Percentiles rank a stretch among this genome's conserved stretches.
These are phyloP conservation scores for Orthonychiurus folsomi DNA, from an alignment of 2,888 invertebrate species.

Conservation along the genomic window DNA sequence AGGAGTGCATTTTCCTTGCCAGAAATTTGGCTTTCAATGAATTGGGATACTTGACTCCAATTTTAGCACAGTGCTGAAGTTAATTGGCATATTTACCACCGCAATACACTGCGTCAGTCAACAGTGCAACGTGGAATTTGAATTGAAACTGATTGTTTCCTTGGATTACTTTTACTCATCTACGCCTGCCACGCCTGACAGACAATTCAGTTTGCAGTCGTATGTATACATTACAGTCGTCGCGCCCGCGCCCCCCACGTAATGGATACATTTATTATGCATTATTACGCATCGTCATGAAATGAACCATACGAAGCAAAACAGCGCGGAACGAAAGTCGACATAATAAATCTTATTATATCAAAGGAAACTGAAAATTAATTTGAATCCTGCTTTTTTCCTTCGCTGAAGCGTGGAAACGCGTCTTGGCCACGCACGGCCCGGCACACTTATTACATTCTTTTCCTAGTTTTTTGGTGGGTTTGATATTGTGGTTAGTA, in stretches of 20 bases:
- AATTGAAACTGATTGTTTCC: slow-evolving; percentile 1
- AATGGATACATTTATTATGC: background rate
- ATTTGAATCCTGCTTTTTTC: background rate
- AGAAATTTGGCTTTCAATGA: no score
- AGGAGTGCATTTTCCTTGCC: no score
- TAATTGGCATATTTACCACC: no score
- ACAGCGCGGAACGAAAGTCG: background rate
- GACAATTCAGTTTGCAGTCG: background rate
- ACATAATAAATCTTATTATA: background rate
- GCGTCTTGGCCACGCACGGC: background rate
- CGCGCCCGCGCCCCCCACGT: no score
- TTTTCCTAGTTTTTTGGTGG: background rate
- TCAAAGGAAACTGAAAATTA: background rate
- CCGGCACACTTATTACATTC: background rate
- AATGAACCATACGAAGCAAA: background rate
- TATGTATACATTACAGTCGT: no score
- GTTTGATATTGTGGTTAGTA: background rate
- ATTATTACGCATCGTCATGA: background rate
- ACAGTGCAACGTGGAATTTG: no score
- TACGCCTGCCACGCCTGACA: background rate
- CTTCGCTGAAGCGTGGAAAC: background rate
- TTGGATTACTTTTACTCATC: background rate
- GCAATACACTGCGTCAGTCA: no score
- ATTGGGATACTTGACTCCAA: no score
- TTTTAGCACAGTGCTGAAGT: background rate